A percentile compares a stretch with the other conserved stretches of the same genome.
Conservation (phyloP, 2,797 vertebrate species). For the Aulostomus chinensis region DNA sequence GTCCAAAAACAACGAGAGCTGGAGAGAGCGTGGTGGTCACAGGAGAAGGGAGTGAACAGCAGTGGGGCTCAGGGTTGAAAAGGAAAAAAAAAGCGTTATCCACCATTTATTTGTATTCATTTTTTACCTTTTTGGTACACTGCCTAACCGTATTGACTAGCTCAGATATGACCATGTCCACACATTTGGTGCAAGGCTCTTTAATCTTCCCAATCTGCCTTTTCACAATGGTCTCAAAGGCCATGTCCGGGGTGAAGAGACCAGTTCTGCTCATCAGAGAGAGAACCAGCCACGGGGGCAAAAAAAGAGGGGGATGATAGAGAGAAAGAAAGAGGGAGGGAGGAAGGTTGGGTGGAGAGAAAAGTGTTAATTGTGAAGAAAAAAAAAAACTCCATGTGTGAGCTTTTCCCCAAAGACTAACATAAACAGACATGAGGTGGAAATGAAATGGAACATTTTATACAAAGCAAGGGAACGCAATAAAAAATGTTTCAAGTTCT, state of each 20-base stretch:
- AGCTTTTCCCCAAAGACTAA: constrained; percentile 16
- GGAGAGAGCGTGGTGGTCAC: constrained; percentile 49
- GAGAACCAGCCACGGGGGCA: constrained; percentile 59
- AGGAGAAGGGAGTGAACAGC: constrained; percentile 46
- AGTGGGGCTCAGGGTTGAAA: constrained; percentile 44
- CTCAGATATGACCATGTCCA: constrained; percentile 99
- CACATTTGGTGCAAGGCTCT: constrained; percentile 99
- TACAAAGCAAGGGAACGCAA: constrained; percentile 1
- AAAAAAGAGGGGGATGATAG: constrained; percentile 26
- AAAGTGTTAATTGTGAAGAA: constrained; percentile 73
- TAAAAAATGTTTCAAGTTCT: no score
- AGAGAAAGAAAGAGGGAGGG: constrained; percentile 48
- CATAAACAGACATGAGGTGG: constrained; percentile 22
- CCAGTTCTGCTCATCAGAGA: constrained; percentile 91
- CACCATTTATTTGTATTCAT: constrained; percentile 17
- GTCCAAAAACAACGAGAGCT: constrained; percentile 45
- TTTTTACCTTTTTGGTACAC: constrained; percentile 99
- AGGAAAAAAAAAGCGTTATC: constrained; percentile 34
- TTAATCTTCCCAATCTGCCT: constrained; percentile 99
- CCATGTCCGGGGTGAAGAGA: constrained; percentile 99
- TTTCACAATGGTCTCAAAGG: constrained; percentile 99
- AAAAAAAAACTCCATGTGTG: constrained; percentile 6
- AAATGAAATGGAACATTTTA: no score
- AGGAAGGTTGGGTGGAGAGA: constrained; percentile 70
- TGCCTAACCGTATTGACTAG: constrained; percentile 99